These are phyloP conservation scores for Cecropterus lyciades DNA, from an alignment of 1,140 invertebrate species.

Conservation along the genomic window DNA sequence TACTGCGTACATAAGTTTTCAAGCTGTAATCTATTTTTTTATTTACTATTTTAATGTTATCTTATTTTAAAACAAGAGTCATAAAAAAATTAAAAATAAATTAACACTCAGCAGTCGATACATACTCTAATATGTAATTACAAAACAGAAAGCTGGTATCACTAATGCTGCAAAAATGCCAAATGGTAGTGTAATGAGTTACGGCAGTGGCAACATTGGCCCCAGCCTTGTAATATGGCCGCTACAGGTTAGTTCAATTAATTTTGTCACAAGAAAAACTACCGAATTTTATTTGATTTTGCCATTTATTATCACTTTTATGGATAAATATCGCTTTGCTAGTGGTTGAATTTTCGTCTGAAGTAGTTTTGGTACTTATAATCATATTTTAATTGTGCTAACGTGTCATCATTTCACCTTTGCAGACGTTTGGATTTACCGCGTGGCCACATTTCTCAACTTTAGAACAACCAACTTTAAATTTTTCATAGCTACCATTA, in stretches of 20 bases:
- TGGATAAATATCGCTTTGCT: conserved; percentile 31
- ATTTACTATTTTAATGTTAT: too few relatives aligned
- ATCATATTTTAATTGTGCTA: conserved; percentile 66
- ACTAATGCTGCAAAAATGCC: conserved; percentile 6
- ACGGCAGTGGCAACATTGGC: conserved; percentile 73
- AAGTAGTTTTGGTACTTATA: conserved; percentile 25
- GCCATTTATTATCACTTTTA: conserved; percentile 49
- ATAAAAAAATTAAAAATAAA: too few relatives aligned
- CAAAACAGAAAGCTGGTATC: conserved; percentile 11
- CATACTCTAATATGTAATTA: background rate
- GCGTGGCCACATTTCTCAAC: conserved; percentile 82
- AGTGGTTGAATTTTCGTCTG: conserved; percentile 43
- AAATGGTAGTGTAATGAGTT: conserved; percentile 30
- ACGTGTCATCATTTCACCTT: conserved; percentile 82
- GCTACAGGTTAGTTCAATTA: conserved; percentile 83
- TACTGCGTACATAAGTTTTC: too few relatives aligned
- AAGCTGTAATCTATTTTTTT: too few relatives aligned
- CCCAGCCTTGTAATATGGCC: conserved; percentile 83
- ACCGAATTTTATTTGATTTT: conserved; percentile 48
- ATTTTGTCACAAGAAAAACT: conserved; percentile 80
- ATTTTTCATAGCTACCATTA: conserved; percentile 26
- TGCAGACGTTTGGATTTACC: conserved; percentile 82
- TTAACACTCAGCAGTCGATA: background rate
- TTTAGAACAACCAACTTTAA: conserved; percentile 49
- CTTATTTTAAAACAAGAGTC: too few relatives aligned